Percentiles rank a stretch among this genome's conserved stretches.
Evolutionary conservation across 2,797 vertebrate genomes (phyloP).

Genomic region (Hypotaenidia okinawae): DNA sequence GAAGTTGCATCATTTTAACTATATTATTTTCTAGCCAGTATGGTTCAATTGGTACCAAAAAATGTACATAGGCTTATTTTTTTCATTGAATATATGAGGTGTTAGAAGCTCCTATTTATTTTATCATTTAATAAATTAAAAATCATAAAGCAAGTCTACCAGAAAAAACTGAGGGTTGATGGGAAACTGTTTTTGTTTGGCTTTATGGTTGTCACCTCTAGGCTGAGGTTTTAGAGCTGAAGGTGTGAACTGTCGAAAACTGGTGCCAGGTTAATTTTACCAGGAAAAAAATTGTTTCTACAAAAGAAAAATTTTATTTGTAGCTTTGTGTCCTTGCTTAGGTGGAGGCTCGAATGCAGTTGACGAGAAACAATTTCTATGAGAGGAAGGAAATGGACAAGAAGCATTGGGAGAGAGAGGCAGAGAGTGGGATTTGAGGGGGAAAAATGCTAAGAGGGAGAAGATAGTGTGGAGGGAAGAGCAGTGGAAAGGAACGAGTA

Average conservation of each 20-base stretch:
- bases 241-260: not conserved
- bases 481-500: not conserved
- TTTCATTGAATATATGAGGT: not conserved
- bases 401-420: not conserved
- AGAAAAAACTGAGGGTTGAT: not conserved
- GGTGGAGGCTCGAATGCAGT: not conserved
- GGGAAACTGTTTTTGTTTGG: not conserved
- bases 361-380: not conserved
- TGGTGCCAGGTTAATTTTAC: not conserved
- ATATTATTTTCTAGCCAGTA: not conserved
- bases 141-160: not conserved
- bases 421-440: not conserved
- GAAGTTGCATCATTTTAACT: not conserved
- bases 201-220: not conserved
- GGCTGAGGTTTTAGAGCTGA: not conserved
- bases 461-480: not conserved
- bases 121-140: not conserved
- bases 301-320: not conserved
- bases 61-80: not conserved
- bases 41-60: conserved; percentile 21
- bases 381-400: not conserved
- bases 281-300: not conserved
- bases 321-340: not conserved
- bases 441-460: no score
- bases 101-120: conserved; percentile 11